Percentiles rank a stretch among this genome's conserved stretches.
Conservation (phyloP, 2,113 vertebrate species). For the Plotosus lineatus region DNA sequence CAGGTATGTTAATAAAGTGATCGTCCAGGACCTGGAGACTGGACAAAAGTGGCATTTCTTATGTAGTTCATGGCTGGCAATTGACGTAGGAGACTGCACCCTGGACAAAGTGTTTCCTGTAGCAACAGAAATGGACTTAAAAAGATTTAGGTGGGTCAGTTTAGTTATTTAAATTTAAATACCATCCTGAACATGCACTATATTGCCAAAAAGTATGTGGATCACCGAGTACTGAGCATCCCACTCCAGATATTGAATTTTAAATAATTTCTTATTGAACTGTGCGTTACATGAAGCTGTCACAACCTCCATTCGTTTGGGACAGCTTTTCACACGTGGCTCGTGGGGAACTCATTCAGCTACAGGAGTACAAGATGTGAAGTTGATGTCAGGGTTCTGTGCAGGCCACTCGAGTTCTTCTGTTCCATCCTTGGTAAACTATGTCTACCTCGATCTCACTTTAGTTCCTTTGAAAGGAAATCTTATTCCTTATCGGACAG, state of each 20-base stretch:
- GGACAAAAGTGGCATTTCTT: constrained; percentile 90
- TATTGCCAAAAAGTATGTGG: background rate
- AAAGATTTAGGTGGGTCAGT: constrained; percentile 82
- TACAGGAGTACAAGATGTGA: background rate
- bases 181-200: background rate
- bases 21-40: constrained; percentile 82
- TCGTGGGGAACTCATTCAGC: background rate
- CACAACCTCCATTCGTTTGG: background rate
- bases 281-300: background rate
- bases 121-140: constrained; percentile 88
- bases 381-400: background rate
- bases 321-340: no score
- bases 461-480: background rate
- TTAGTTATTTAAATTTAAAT: background rate
- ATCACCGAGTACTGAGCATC: background rate
- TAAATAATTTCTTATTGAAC: background rate
- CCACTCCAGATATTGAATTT: background rate
- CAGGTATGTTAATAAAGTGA: constrained; percentile 89
- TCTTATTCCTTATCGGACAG: background rate
- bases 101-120: constrained; percentile 87
- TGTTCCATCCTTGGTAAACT: background rate
- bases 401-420: background rate
- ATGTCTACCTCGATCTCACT: background rate
- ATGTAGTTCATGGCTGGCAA: constrained; percentile 90
- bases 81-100: constrained; percentile 85